Conservation (phyloP, 2,797 vertebrate species). For the Lemur catta region DNA sequence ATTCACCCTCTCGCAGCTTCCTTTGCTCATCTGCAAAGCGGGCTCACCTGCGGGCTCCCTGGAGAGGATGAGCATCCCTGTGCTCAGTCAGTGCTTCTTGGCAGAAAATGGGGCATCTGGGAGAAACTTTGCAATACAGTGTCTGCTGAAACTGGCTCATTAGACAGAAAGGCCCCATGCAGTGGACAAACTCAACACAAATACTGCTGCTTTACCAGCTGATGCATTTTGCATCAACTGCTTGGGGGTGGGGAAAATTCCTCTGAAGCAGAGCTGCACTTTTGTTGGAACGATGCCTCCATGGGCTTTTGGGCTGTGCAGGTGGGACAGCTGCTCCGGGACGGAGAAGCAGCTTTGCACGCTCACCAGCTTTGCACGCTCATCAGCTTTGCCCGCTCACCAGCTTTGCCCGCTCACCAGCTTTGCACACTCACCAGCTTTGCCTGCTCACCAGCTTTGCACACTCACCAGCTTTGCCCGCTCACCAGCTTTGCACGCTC, state of each 20-base stretch:
- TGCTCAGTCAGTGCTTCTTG: rapidly evolving
- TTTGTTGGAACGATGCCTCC: not conserved
- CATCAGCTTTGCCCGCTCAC: too few relatives aligned
- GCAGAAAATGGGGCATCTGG: not conserved
- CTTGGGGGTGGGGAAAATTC: not conserved
- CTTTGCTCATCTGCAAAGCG: not conserved
- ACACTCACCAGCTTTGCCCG: too few relatives aligned
- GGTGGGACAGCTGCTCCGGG: not conserved
- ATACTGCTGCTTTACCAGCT: not conserved
- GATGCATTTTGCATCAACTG: too few relatives aligned
- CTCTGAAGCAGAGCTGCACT: not conserved
- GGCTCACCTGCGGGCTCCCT: too few relatives aligned
- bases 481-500: too few relatives aligned
- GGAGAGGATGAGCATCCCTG: not conserved
- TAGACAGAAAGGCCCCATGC: rapidly evolving
- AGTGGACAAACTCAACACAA: not conserved
- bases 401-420: too few relatives aligned
- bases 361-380: not conserved
- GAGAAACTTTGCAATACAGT: not conserved
- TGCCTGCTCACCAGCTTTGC: not conserved
- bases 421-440: rapidly evolving
- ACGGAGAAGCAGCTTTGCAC: too few relatives aligned
- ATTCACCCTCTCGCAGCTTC: too few relatives aligned
- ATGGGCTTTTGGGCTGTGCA: not conserved
- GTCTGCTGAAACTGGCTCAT: not conserved